Percentiles rank a stretch among this genome's conserved stretches.
These are phyloP conservation scores for Microchrysa polita DNA, from an alignment of 2,888 invertebrate species.

Conservation along the genomic window DNA sequence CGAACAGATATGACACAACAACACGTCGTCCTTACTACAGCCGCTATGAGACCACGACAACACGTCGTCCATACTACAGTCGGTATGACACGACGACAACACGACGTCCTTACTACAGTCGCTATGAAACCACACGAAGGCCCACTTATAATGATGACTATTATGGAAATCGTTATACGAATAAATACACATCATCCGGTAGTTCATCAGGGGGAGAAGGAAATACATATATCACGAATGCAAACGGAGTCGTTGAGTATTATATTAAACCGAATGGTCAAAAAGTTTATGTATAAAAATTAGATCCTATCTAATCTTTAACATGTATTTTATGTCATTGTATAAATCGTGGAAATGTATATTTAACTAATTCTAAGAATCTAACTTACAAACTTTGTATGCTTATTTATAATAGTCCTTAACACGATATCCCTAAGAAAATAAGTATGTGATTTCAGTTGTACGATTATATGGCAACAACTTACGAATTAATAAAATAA, in stretches of 20 bases:
- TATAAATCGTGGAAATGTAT: not conserved
- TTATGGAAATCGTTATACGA: slow-evolving; percentile 27
- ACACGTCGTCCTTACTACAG: slow-evolving; percentile 45
- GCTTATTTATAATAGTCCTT: slow-evolving; percentile 16
- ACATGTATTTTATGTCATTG: not conserved
- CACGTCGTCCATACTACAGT: slow-evolving; percentile 10
- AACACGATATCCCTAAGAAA: not conserved
- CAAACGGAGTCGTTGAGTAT: slow-evolving; percentile 51
- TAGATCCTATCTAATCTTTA: not conserved
- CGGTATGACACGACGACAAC: slow-evolving; percentile 24
- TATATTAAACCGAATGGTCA: slow-evolving; percentile 50
- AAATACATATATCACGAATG: slow-evolving; percentile 52
- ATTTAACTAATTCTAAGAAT: slow-evolving; percentile 13
- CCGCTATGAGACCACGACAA: slow-evolving; percentile 32
- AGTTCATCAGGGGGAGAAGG: slow-evolving; percentile 31
- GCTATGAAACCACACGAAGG: slow-evolving; percentile 30
- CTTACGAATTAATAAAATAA: too few relatives aligned
- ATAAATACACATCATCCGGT: slow-evolving; percentile 9
- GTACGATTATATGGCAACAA: not conserved
- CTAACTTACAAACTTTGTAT: not conserved
- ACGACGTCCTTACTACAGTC: slow-evolving; percentile 21
- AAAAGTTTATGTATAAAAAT: slow-evolving; percentile 49
- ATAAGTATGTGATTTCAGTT: slow-evolving; percentile 37
- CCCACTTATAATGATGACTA: slow-evolving; percentile 38
- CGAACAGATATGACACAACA: slow-evolving; percentile 14